Percentiles rank a stretch among this genome's conserved stretches.
phyloP scores from a whole-genome alignment of 2,888 invertebrate species.

The Leptothorax acervorum region DNA sequence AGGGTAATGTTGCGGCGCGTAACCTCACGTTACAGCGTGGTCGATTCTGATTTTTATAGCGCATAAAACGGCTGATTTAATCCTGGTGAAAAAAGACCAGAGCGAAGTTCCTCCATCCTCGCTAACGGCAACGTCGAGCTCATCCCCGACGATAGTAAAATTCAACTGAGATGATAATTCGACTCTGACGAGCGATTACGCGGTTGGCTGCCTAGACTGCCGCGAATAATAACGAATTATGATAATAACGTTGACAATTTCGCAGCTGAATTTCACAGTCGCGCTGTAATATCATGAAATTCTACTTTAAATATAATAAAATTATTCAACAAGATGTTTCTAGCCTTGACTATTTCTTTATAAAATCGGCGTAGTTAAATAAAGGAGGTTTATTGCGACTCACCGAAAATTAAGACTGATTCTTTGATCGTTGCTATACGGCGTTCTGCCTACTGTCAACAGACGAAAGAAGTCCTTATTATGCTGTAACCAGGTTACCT shows the following conservation, averaged over 20 bases:
- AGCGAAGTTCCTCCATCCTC: neutral
- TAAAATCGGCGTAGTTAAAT: neutral
- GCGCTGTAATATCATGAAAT: neutral
- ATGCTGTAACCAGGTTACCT: constrained; percentile 89
- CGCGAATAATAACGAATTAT: constrained; percentile 37
- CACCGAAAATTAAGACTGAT: constrained; percentile 88
- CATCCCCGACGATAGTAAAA: constrained; percentile 26
- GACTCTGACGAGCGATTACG: constrained; percentile 33
- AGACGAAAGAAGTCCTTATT: constrained; percentile 87
- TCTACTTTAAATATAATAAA: neutral
- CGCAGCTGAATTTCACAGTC: constrained; percentile 10
- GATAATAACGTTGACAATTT: constrained; percentile 40
- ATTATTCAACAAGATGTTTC: neutral
- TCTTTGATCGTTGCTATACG: constrained; percentile 88
- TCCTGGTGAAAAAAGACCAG: constrained; percentile 5
- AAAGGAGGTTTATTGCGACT: constrained; percentile 55
- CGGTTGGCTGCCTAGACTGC: neutral
- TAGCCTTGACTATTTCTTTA: neutral
- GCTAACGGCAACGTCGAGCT: neutral
- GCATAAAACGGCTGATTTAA: constrained; percentile 53
- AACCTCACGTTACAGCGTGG: constrained; percentile 32
- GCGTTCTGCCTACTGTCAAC: constrained; percentile 87
- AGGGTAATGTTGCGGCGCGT: neutral
- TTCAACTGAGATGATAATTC: constrained; percentile 47
- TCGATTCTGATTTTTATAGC: constrained; percentile 56